A percentile compares a stretch with the other conserved stretches of the same genome.
Conservation (phyloP, 2,797 vertebrate species). For the Phoebastria nigripes region DNA sequence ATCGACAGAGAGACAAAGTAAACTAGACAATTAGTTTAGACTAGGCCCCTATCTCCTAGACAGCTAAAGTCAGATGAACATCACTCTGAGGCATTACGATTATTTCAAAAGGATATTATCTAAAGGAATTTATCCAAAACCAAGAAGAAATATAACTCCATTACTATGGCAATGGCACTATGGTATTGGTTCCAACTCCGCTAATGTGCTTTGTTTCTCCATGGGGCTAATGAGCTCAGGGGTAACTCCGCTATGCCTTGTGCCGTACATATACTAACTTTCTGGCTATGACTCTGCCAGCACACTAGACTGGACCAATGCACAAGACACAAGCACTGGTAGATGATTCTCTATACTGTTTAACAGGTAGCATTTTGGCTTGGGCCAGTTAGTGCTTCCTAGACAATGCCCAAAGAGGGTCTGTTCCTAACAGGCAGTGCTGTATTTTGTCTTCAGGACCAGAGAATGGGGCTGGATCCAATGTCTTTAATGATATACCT, state of each 20-base stretch:
- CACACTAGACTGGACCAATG: neutral
- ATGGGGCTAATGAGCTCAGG: neutral
- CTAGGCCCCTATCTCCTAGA: neutral
- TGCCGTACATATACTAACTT: neutral
- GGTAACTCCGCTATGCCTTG: neutral
- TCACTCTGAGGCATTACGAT: neutral
- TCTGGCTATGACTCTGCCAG: neutral
- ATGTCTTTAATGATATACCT: neutral
- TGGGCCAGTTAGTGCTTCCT: neutral
- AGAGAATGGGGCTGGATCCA: neutral
- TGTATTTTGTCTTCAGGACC: neutral
- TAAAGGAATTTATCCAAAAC: neutral
- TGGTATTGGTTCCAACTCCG: fast-evolving
- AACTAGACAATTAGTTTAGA: neutral
- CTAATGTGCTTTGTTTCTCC: neutral
- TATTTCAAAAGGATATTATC: neutral
- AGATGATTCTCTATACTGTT: neutral
- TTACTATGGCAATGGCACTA: neutral
- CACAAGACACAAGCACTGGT: neutral
- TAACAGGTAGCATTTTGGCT: neutral
- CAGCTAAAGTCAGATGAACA: neutral
- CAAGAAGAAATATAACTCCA: neutral
- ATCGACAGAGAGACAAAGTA: neutral
- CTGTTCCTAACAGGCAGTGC: neutral
- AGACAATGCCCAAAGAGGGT: neutral